These are phyloP conservation scores for Oscheius sp. DNA, from an alignment of 1,140 invertebrate genomes.

Conservation along the genomic window DNA sequence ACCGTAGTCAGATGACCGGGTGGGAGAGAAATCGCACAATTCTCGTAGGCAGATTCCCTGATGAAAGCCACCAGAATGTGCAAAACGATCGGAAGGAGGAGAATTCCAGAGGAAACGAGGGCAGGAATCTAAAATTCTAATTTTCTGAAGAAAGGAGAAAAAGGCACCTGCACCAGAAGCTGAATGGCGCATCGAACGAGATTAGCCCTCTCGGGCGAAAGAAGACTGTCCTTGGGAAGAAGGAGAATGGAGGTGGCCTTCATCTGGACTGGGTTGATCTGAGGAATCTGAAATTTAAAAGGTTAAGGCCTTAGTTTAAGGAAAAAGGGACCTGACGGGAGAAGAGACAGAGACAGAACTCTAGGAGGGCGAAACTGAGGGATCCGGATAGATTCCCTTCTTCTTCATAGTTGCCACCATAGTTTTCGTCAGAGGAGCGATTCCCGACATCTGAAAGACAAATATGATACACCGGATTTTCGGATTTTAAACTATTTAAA, in stretches of 20 bases:
- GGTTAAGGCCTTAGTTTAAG: not conserved
- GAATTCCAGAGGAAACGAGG: slow-evolving; percentile 76
- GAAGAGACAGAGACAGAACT: slow-evolving; percentile 87
- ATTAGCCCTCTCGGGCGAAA: slow-evolving; percentile 44
- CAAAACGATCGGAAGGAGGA: slow-evolving; percentile 85
- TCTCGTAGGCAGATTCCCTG: slow-evolving; percentile 72
- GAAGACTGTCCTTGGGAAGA: slow-evolving; percentile 46
- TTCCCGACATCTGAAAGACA: slow-evolving; percentile 53
- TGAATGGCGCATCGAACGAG: slow-evolving; percentile 39
- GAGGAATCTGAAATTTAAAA: slow-evolving; percentile 49
- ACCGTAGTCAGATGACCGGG: slow-evolving; percentile 71
- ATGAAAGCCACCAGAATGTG: slow-evolving; percentile 85
- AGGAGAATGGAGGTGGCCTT: slow-evolving; percentile 41
- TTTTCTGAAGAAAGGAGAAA: no score
- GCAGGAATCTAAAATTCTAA: slow-evolving; percentile 69
- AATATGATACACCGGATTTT: no score
- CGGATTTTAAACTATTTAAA: no score
- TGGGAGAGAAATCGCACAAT: slow-evolving; percentile 66
- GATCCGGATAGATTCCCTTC: slow-evolving; percentile 68
- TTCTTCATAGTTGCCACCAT: slow-evolving; percentile 14
- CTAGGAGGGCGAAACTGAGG: slow-evolving; percentile 84
- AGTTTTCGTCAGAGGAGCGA: slow-evolving; percentile 7
- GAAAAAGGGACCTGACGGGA: slow-evolving; percentile 73
- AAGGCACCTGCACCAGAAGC: slow-evolving; percentile 51
- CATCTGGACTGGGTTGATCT: slow-evolving; percentile 51